Base-by-base conservation (phyloP, 2,888 invertebrate genomes). In the Sepiola atlantica region DNA sequence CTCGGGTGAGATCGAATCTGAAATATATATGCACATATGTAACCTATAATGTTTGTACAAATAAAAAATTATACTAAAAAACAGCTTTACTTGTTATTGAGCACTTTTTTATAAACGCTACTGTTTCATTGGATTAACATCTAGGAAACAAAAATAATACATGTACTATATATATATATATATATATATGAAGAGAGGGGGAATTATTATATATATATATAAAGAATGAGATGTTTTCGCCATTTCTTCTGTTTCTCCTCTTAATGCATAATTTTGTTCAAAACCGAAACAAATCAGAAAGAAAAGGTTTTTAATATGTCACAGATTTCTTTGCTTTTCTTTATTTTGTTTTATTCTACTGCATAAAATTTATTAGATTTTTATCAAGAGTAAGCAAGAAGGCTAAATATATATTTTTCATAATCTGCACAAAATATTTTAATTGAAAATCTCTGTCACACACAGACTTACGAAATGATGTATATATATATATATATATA, bases 391-490 rank as follows among this genome's bases (percentile, higher is more conserved):
- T n/a, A 2, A 77, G 14, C 45, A 45, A 45, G n/a, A 77, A 77
- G 16, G n/a, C n/a, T 77, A 77, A 77, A 77, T 77, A 77, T 77
- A 77, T 77, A n/a, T 77, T n/a, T 77, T 77, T 77, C 77, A 77
- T 16, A 77, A 77, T 77, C n/a, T 77, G n/a, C 77, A n/a, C n/a
- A 77, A 77, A 45, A 77, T 77, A 77, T 77, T 77, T 77, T 77
- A 77, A 77, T 77, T 77, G 77, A 77, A 77, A 77, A 12, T 77
- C 77, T 77, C 77, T 77, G 77, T 77, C 14, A 77, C 77, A 77
- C 12, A 77, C n/a, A n/a, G 16, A 77, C 45, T 45, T 77, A 77
- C n/a, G n/a, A 32, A 77, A n/a, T 77, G n/a, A 77, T 3, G n/a
- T 77, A 77, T 77, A 77, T 77, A n/a, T 28, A 77, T n/a, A 77